Conservation (phyloP, 2,113 vertebrate genomes). For the Oryzias woworae region DNA sequence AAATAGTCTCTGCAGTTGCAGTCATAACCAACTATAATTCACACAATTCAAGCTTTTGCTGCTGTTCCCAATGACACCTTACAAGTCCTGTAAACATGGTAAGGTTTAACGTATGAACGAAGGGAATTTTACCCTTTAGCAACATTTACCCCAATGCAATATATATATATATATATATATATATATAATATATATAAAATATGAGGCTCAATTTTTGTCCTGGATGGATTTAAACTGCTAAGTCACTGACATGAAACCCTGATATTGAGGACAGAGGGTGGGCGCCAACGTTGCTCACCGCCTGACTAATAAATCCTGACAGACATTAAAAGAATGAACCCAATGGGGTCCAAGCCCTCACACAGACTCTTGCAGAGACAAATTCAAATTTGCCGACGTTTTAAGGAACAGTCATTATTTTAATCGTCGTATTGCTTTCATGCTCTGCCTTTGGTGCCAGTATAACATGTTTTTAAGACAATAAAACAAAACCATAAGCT, state of each 20-base stretch:
- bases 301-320: conserved; percentile 52
- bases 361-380: conserved; percentile 22
- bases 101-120: no score
- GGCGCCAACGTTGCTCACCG: conserved; percentile 30
- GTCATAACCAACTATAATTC: no score
- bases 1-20: no score
- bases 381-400: background rate
- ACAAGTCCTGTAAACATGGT: no score
- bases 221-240: conserved; percentile 25
- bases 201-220: background rate
- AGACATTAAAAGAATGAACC: conserved; percentile 58
- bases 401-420: background rate
- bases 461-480: background rate
- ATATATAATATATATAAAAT: no score
- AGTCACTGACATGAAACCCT: conserved; percentile 13
- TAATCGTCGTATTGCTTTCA: background rate
- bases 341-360: conserved; percentile 36
- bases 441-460: background rate
- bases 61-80: no score
- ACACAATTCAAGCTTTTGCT: no score
- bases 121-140: no score
- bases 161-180: no score
- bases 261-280: conserved; percentile 26
- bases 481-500: background rate
- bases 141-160: no score